Conservation (phyloP, 1,140 invertebrate species). For the Euglossa dilemma region DNA sequence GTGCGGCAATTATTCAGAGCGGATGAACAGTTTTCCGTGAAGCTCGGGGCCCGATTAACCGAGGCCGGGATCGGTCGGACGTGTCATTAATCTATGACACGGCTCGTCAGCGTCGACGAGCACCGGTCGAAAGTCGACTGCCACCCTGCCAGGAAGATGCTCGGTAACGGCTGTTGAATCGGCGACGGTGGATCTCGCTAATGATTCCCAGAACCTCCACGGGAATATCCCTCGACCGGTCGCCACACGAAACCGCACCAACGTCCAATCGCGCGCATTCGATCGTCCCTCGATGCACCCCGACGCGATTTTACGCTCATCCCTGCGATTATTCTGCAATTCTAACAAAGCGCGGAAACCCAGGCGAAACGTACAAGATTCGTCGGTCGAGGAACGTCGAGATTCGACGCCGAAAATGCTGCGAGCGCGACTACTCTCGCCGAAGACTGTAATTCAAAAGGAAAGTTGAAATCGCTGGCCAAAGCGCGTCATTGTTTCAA, state of each 20-base stretch:
- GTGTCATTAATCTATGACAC: conserved; percentile 45
- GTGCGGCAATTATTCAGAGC: conserved; percentile 35
- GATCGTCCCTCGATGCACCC: conserved; percentile 7
- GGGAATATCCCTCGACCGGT: conserved; percentile 52
- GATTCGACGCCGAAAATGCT: no score
- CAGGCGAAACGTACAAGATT: no score
- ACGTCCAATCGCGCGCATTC: conserved; percentile 37
- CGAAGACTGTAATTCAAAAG: no score
- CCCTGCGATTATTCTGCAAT: not conserved
- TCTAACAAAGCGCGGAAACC: no score
- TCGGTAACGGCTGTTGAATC: conserved; percentile 37
- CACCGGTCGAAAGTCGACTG: not conserved
- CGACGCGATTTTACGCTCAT: conserved; percentile 27
- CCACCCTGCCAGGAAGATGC: conserved; percentile 14
- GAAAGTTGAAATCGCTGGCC: no score
- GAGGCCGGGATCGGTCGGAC: not conserved
- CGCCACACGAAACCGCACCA: conserved; percentile 1
- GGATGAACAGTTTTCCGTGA: conserved; percentile 34
- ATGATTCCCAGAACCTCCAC: conserved; percentile 66
- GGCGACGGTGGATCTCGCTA: conserved; percentile 48
- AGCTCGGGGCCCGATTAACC: conserved; percentile 16
- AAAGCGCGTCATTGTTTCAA: no score
- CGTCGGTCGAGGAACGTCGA: no score
- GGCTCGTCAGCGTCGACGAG: conserved; percentile 9
- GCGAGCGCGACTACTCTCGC: no score